Percentiles rank a stretch among this genome's conserved stretches.
phyloP scores from a whole-genome alignment of 2,797 vertebrate genomes.

The Spondyliosoma cantharus region DNA sequence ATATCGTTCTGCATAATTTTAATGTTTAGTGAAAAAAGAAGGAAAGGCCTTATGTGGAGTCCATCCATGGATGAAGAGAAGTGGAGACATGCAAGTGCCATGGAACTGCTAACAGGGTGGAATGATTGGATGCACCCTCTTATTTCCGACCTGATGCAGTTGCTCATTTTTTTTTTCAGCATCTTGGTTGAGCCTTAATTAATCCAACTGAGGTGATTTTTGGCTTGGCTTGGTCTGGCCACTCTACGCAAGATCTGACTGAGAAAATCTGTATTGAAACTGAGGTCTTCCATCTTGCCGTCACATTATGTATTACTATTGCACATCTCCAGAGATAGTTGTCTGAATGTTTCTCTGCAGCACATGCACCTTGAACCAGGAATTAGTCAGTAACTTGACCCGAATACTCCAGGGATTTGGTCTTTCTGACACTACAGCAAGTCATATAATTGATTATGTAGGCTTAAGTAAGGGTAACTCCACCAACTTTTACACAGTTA shows the following conservation, averaged over 20 bases:
- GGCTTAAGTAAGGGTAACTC: not conserved
- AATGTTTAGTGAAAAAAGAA: conserved; percentile 44
- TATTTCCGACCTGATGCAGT: conserved; percentile 58
- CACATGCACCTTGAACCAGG: conserved; percentile 6
- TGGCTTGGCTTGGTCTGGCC: conserved; percentile 84
- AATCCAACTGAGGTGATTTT: conserved; percentile 88
- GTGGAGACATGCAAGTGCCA: conserved; percentile 42
- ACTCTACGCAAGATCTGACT: conserved; percentile 82
- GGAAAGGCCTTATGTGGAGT: conserved; percentile 37
- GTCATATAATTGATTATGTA: conserved; percentile 45
- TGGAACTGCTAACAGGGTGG: conserved; percentile 51
- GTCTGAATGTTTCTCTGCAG: not conserved
- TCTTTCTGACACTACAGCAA: conserved; percentile 21
- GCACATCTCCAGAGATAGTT: not conserved
- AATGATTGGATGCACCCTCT: conserved; percentile 60
- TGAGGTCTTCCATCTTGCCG: not conserved
- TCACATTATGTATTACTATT: conserved; percentile 1
- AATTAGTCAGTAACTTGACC: conserved; percentile 20
- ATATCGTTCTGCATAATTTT: conserved; percentile 45
- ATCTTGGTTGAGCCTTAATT: conserved; percentile 80
- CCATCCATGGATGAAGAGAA: conserved; percentile 49
- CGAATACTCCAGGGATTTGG: not conserved
- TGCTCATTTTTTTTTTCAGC: conserved; percentile 73
- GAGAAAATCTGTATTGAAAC: conserved; percentile 16
- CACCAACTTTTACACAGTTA: too few relatives aligned